These are phyloP conservation scores for Steinernema khuongi DNA, from an alignment of 1,140 invertebrate genomes.

Conservation along the genomic window DNA sequence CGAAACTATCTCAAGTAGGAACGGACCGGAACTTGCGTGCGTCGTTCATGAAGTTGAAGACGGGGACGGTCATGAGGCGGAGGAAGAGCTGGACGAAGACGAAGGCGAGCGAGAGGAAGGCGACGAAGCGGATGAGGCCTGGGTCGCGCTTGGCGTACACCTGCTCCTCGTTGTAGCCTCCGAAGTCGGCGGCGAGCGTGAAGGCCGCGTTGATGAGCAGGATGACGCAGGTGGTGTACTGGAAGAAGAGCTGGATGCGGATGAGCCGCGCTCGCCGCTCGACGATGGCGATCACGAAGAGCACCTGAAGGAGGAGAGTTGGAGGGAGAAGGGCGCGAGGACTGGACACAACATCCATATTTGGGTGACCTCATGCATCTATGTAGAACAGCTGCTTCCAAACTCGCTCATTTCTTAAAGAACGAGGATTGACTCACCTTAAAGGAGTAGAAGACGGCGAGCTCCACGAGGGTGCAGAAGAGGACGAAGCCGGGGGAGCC, in stretches of 20 bases:
- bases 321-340: neutral
- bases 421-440: constrained; percentile 36
- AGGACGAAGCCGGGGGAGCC: constrained; percentile 28
- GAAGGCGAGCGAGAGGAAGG: constrained; percentile 50
- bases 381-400: constrained; percentile 14
- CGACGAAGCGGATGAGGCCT: constrained; percentile 47
- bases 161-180: constrained; percentile 51
- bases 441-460: constrained; percentile 48
- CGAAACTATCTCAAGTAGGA: neutral
- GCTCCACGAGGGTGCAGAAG: constrained; percentile 44
- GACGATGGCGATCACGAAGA: constrained; percentile 50
- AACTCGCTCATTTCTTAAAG: neutral
- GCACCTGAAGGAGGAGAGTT: constrained; percentile 33
- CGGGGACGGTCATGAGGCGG: constrained; percentile 53
- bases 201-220: constrained; percentile 53
- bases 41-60: constrained; percentile 54
- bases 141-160: constrained; percentile 49
- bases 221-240: constrained; percentile 55
- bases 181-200: constrained; percentile 54
- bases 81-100: constrained; percentile 51
- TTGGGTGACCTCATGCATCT: neutral
- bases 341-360: neutral
- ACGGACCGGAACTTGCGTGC: constrained; percentile 48
- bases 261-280: constrained; percentile 40
- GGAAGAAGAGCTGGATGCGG: constrained; percentile 51